phyloP scores from a whole-genome alignment of 64 coral and sea anemone species.

The Dendronephthya gigantea region DNA sequence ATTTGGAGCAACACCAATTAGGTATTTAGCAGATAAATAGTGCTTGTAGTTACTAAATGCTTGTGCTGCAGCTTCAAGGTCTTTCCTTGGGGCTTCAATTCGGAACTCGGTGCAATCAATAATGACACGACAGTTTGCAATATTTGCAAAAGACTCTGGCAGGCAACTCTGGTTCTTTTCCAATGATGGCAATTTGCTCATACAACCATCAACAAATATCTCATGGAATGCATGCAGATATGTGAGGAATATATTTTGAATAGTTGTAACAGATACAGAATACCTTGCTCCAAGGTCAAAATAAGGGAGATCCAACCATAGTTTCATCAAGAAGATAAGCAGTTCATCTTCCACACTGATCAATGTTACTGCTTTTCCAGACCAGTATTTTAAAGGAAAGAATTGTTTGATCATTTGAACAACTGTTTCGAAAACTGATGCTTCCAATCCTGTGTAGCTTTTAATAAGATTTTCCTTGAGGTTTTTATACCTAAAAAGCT shows the following conservation, averaged over 20 bases:
- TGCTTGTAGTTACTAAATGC: conserved; percentile 4
- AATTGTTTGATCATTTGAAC: background rate
- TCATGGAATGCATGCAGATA: conserved; percentile 1
- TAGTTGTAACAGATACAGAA: background rate
- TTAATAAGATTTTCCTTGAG: background rate
- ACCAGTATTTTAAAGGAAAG: background rate
- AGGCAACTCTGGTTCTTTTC: background rate
- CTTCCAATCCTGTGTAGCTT: background rate
- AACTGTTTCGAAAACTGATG: background rate
- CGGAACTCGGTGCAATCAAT: background rate
- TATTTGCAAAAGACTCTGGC: background rate
- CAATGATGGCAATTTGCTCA: background rate
- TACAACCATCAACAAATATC: background rate
- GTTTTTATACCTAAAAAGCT: background rate
- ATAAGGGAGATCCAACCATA: background rate
- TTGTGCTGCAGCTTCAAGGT: background rate
- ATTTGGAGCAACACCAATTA: conserved; percentile 9
- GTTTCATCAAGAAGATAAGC: background rate
- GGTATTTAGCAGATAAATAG: background rate
- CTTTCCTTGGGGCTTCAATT: background rate
- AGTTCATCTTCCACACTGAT: background rate
- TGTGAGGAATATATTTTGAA: background rate
- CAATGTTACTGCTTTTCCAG: background rate
- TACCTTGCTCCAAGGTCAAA: background rate
- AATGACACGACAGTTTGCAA: background rate